phyloP scores from a whole-genome alignment of 1,140 invertebrate species.

The Heliconius himera region DNA sequence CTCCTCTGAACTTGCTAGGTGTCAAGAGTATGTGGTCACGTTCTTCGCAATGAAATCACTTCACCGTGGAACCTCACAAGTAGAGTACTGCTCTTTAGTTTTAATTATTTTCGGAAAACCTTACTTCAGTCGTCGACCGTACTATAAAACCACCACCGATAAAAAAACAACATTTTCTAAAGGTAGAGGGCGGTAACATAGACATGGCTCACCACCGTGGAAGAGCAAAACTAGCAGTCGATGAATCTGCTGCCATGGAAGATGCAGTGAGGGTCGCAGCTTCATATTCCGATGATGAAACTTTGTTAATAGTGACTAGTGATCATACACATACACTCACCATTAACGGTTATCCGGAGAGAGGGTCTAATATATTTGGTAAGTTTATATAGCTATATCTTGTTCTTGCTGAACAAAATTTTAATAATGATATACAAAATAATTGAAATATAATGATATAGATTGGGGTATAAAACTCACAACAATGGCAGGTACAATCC shows the following conservation, averaged over 20 bases:
- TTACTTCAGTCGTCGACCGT: too few species aligned
- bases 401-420: neutral
- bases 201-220: conserved; percentile 94
- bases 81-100: too few species aligned
- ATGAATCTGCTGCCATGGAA: conserved; percentile 90
- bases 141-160: too few species aligned
- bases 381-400: conserved; percentile 31
- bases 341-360: conserved; percentile 88
- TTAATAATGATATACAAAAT: too few species aligned
- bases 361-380: conserved; percentile 87
- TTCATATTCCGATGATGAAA: conserved; percentile 84
- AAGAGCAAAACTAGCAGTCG: conserved; percentile 88
- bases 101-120: too few species aligned
- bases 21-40: too few species aligned
- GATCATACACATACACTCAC: conserved; percentile 92
- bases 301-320: conserved; percentile 94
- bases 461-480: too few species aligned
- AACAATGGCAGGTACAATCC: too few species aligned
- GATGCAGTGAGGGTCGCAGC: conserved; percentile 87
- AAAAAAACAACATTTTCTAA: neutral
- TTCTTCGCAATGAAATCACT: too few species aligned
- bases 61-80: too few species aligned
- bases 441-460: too few species aligned
- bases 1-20: too few species aligned
- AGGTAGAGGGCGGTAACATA: conserved; percentile 92